Percentiles rank a stretch among this genome's conserved stretches.
These are phyloP conservation scores for Phyllotreta cruciferae DNA, from an alignment of 2,888 invertebrate genomes.

Conservation along the genomic window DNA sequence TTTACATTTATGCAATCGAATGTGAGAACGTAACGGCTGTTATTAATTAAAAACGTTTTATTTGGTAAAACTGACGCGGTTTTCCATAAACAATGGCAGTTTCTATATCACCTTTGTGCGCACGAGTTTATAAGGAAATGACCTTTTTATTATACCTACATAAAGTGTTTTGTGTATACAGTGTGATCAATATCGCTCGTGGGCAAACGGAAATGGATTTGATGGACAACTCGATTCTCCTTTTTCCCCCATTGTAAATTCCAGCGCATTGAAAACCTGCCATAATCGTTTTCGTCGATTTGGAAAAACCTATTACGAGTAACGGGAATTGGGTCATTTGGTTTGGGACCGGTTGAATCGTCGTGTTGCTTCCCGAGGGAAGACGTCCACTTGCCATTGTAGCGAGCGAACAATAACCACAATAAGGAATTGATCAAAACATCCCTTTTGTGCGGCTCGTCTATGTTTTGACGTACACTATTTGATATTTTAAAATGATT, in stretches of 20 bases:
- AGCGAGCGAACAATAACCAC: conserved; percentile 8
- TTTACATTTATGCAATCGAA: no score
- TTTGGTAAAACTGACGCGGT: no score
- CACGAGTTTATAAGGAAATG: no score
- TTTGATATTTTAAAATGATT: conserved; percentile 1
- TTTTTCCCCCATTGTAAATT: conserved; percentile 15
- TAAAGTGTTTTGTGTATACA: no score
- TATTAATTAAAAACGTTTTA: no score
- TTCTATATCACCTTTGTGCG: no score
- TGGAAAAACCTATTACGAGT: conserved; percentile 6
- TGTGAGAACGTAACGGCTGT: no score
- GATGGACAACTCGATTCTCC: not conserved
- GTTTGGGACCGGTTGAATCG: conserved; percentile 7
- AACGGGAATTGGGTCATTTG: conserved; percentile 14
- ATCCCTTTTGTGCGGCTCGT: conserved; percentile 1
- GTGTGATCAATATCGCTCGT: no score
- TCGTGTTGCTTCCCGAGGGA: not conserved
- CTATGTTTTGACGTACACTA: conserved; percentile 6
- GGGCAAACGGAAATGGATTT: no score
- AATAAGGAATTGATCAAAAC: conserved; percentile 20
- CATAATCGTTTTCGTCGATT: conserved; percentile 17
- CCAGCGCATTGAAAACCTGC: conserved; percentile 3
- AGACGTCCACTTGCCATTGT: conserved; percentile 13
- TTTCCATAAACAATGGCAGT: no score
- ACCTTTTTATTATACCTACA: no score